Percentiles rank a stretch among this genome's conserved stretches.
Conservation (phyloP, 2,888 invertebrate species). For the Pollenia amentaria region DNA sequence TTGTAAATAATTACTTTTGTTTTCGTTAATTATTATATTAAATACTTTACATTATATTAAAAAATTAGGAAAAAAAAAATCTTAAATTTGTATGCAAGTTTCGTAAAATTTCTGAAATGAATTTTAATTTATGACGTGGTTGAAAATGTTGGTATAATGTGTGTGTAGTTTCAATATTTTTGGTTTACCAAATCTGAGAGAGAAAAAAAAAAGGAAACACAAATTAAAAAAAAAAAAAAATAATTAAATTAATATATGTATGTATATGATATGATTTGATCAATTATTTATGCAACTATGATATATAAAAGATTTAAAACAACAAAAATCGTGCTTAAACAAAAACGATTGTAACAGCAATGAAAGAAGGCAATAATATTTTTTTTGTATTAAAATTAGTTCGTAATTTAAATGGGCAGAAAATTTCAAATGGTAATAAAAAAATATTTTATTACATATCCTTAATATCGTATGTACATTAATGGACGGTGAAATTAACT, state of each 20-base stretch:
- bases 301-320: not conserved
- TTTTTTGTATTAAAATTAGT: no score
- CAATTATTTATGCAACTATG: conserved; percentile 22
- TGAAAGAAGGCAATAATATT: no score
- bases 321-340: conserved; percentile 13
- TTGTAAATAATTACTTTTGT: conserved; percentile 61
- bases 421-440: no score
- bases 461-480: no score
- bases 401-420: no score
- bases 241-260: conserved; percentile 62
- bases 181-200: conserved; percentile 83
- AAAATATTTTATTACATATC: no score
- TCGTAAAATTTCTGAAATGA: conserved; percentile 49
- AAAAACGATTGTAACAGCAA: not conserved
- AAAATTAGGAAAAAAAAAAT: conserved; percentile 1
- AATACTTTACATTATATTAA: conserved; percentile 67
- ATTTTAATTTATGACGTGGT: conserved; percentile 69
- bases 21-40: conserved; percentile 57
- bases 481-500: no score
- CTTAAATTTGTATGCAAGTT: conserved; percentile 29
- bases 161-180: conserved; percentile 81
- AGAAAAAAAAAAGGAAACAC: conserved; percentile 76
- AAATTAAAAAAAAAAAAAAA: conserved; percentile 73
- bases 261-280: not conserved
- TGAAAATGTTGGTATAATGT: conserved; percentile 66